phyloP scores from a whole-genome alignment of 1,140 invertebrate genomes.

The Aleiodes sp. region DNA sequence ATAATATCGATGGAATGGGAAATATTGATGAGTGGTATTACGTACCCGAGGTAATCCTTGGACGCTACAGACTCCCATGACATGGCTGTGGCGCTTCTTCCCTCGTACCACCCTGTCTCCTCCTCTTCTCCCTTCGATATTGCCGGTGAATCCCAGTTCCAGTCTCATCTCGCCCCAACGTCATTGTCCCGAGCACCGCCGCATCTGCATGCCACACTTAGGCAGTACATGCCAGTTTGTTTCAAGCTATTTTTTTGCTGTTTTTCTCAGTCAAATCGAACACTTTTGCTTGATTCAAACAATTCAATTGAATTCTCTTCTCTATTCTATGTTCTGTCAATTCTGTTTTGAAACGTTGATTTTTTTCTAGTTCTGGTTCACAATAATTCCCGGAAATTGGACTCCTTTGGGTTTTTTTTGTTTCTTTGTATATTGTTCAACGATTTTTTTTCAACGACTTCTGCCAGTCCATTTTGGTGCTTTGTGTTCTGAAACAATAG shows the following conservation, averaged over 20 bases:
- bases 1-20: neutral
- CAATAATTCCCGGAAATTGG: neutral
- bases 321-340: neutral
- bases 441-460: neutral
- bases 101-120: constrained; percentile 30
- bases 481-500: neutral
- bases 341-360: neutral
- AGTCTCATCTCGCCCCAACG: constrained; percentile 55
- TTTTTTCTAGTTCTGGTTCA: neutral
- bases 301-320: neutral
- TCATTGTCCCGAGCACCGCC: constrained; percentile 47
- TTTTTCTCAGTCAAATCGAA: too few species aligned
- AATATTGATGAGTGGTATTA: constrained; percentile 22
- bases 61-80: constrained; percentile 67
- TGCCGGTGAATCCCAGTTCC: constrained; percentile 43
- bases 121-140: constrained; percentile 44
- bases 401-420: neutral
- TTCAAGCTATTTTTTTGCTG: neutral
- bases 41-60: constrained; percentile 62
- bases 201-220: constrained; percentile 52
- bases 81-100: constrained; percentile 56
- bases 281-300: neutral
- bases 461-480: neutral
- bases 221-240: constrained; percentile 50
- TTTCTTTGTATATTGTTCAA: neutral